Evolutionary conservation across 2,797 vertebrate genomes (phyloP).

Genomic region (Gastrophryne carolinensis): DNA sequence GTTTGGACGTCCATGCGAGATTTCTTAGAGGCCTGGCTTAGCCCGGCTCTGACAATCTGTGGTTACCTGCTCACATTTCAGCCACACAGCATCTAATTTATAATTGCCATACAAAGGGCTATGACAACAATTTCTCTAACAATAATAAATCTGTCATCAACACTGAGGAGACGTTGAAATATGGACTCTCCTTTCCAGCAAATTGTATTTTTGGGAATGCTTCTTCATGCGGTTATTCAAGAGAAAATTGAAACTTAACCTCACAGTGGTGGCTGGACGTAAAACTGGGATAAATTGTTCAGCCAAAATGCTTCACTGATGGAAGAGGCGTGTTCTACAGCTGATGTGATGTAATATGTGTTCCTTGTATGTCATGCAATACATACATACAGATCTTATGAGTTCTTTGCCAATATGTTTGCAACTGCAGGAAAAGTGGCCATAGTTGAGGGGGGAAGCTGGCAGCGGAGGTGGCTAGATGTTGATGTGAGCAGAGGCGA

Average conservation of each 20-base stretch:
- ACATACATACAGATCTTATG: too few relatives aligned
- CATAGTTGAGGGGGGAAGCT: too few relatives aligned
- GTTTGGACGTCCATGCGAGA: constrained; percentile 21
- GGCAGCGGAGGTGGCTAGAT: too few relatives aligned
- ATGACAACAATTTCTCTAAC: constrained; percentile 41
- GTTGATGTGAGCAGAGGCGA: too few relatives aligned
- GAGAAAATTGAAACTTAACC: constrained; percentile 2
- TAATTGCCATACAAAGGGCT: constrained; percentile 38
- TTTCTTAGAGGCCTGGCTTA: constrained; percentile 24
- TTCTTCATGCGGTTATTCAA: constrained; percentile 8
- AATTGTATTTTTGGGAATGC: constrained; percentile 14
- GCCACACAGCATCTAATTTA: constrained; percentile 44
- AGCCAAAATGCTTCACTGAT: neutral
- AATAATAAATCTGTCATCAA: constrained; percentile 43
- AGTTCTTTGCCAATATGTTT: too few relatives aligned
- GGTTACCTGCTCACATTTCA: constrained; percentile 31
- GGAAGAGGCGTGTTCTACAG: neutral
- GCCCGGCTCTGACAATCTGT: constrained; percentile 30
- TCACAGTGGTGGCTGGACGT: neutral
- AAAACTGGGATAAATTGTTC: too few relatives aligned
- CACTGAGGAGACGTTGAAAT: constrained; percentile 24
- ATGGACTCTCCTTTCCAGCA: constrained; percentile 30
- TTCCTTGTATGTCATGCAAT: too few relatives aligned
- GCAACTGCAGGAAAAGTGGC: too few relatives aligned
- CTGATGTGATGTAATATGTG: too few relatives aligned